Percentiles rank a stretch among this genome's conserved stretches.
phyloP scores from a whole-genome alignment of 2,888 invertebrate genomes.

The Brenthis hecate region DNA sequence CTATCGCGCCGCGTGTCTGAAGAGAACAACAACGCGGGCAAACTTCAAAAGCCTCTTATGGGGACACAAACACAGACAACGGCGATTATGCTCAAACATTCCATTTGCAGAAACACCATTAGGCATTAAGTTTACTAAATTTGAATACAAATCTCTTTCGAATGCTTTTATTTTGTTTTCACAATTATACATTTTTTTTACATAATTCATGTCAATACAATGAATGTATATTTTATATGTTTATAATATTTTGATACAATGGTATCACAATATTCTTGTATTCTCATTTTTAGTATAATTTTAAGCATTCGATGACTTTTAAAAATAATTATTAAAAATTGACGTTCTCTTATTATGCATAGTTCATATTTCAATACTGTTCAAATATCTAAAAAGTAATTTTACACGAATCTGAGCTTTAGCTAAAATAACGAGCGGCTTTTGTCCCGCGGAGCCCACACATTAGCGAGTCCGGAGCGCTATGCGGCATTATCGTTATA shows the following conservation, averaged over 20 bases:
- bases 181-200: background rate
- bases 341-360: too few relatives aligned
- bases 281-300: too few relatives aligned
- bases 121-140: background rate
- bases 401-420: too few relatives aligned
- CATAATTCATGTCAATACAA: too few relatives aligned
- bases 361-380: too few relatives aligned
- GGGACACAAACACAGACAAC: conserved; percentile 16
- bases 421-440: background rate
- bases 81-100: background rate
- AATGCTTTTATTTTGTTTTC: background rate
- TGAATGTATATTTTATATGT: too few relatives aligned
- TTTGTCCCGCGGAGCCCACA: background rate
- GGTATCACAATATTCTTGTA: too few relatives aligned
- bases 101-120: background rate
- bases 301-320: too few relatives aligned
- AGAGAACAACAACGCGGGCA: conserved; percentile 10
- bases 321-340: too few relatives aligned
- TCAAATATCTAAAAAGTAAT: too few relatives aligned
- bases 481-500: background rate
- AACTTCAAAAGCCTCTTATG: conserved; percentile 23
- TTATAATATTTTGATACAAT: too few relatives aligned
- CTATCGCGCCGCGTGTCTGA: conserved; percentile 1
- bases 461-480: background rate
- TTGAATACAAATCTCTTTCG: background rate